These are phyloP conservation scores for Myotis lucifugus DNA, from an alignment of 2,113 vertebrate genomes.

Conservation along the genomic window DNA sequence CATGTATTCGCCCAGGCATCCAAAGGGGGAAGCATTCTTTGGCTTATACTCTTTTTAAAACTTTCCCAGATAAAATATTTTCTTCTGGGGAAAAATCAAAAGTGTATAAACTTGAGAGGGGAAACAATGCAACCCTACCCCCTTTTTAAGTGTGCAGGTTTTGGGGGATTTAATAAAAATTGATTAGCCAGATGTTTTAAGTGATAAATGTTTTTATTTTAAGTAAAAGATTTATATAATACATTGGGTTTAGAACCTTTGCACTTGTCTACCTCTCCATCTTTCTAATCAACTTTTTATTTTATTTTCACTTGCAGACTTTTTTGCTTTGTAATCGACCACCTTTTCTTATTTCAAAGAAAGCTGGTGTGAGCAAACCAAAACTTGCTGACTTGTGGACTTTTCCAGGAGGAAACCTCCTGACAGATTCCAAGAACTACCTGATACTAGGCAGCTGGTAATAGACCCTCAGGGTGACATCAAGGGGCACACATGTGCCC, in stretches of 20 bases:
- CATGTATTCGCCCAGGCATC: slow-evolving; percentile 33
- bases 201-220: slow-evolving; percentile 26
- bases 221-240: neutral
- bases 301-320: slow-evolving; percentile 32
- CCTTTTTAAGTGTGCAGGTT: neutral
- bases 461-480: neutral
- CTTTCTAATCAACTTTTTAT: slow-evolving; percentile 26
- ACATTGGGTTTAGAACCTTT: neutral
- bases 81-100: slow-evolving; percentile 47
- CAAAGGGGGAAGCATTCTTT: slow-evolving; percentile 36
- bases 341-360: slow-evolving; percentile 1
- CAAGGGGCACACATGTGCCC: neutral
- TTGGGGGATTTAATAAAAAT: slow-evolving; percentile 47
- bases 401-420: slow-evolving; percentile 39
- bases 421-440: slow-evolving; percentile 17
- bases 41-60: slow-evolving; percentile 61
- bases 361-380: slow-evolving; percentile 20
- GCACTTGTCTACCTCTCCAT: neutral
- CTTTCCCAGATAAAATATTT: slow-evolving; percentile 76
- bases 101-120: neutral
- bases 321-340: neutral
- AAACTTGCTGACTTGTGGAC: slow-evolving; percentile 44
- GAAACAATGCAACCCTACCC: neutral
- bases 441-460: slow-evolving; percentile 3
- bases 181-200: slow-evolving; percentile 42